phyloP scores from a whole-genome alignment of 1,140 invertebrate genomes.

The Leptonema lineaticorne region DNA sequence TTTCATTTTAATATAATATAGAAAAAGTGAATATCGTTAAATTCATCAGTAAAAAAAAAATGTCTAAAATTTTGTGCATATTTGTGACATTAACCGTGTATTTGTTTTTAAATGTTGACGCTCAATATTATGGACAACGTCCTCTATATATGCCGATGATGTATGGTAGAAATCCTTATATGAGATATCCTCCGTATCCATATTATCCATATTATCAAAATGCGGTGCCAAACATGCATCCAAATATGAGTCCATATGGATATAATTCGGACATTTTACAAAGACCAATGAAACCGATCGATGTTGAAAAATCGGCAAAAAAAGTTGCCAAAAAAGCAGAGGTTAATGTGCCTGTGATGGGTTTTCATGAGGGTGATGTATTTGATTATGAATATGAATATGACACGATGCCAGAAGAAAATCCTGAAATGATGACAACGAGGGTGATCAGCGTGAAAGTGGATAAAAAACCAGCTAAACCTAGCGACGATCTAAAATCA shows the following conservation, averaged over 20 bases:
- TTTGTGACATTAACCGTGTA: background rate
- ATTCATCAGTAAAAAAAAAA: too few species aligned
- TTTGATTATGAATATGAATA: conserved; percentile 19
- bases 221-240: background rate
- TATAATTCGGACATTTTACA: too few species aligned
- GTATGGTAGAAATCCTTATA: background rate
- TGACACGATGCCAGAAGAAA: conserved; percentile 7
- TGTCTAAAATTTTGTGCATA: background rate
- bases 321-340: background rate
- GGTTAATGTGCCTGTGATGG: background rate
- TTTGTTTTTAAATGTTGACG: background rate
- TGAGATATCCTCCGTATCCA: background rate
- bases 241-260: background rate
- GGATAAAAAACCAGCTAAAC: background rate
- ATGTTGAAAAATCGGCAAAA: background rate
- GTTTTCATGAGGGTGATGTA: conserved; percentile 2
- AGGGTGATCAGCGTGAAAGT: background rate
- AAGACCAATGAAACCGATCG: background rate
- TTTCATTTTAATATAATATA: too few species aligned
- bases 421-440: background rate
- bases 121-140: background rate
- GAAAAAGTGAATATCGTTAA: too few species aligned
- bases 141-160: background rate
- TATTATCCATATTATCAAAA: background rate
- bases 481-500: too few species aligned